Evolutionary conservation across 2,888 invertebrate genomes (phyloP).

Genomic region (Ecdyonurus torrentis): DNA sequence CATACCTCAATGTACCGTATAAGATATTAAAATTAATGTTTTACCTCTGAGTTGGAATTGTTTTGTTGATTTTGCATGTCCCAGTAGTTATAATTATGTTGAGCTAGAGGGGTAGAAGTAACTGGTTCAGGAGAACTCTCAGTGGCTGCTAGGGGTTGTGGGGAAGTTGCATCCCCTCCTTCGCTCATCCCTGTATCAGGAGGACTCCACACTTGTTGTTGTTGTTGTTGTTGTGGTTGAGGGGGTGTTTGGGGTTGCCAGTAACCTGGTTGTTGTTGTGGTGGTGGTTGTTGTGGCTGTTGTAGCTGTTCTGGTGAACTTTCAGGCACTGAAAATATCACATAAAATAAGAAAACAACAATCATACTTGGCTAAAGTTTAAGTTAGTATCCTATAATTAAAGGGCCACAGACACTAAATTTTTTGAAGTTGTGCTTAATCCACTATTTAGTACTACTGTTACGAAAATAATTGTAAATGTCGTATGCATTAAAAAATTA

Average conservation of each 20-base stretch:
- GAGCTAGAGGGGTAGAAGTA: no score
- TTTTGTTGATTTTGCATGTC: conserved; percentile 1
- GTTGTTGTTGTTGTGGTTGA: conserved; percentile 13
- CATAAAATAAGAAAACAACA: no score
- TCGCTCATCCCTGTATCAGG: conserved; percentile 14
- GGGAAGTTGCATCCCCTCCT: background rate
- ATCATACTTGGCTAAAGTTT: no score
- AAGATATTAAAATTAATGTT: no score
- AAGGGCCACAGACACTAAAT: no score
- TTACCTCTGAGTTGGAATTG: conserved; percentile 8
- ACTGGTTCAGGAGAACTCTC: no score
- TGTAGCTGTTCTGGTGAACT: conserved; percentile 11
- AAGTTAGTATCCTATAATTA: no score
- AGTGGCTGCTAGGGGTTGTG: background rate
- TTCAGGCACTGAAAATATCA: background rate
- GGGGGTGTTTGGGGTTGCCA: conserved; percentile 11
- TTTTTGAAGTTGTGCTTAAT: no score
- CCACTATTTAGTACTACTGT: no score
- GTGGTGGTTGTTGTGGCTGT: conserved; percentile 11
- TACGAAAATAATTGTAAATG: no score
- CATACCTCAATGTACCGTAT: no score
- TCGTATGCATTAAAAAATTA: no score
- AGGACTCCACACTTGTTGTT: conserved; percentile 14
- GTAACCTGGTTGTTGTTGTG: conserved; percentile 12
- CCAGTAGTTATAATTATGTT: conserved; percentile 8